Base-by-base conservation (phyloP, 2,113 vertebrate species). In the Cephalopterus ornatus region DNA sequence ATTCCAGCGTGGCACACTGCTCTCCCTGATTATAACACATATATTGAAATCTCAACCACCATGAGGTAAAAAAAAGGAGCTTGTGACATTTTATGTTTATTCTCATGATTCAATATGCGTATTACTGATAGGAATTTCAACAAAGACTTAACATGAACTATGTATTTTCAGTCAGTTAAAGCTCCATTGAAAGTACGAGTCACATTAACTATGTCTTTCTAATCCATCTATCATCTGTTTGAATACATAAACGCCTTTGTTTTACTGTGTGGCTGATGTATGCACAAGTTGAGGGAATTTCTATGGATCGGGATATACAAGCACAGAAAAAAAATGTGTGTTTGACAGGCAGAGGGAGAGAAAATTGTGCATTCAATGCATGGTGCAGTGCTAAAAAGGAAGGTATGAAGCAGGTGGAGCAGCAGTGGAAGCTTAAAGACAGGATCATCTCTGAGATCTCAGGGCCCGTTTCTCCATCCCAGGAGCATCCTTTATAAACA, bases 121-220 rank as follows among this genome's bases (percentile, higher is more conserved):
- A 81, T 78, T 96, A 92, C 66, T 95, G 92, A 92, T 94, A 95
- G 91, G 83, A 89, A 66, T 91, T 97, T 79, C 86, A 91, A 87
- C 93, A 95, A 91, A 97, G 89, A 95, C 53, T 95, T 91, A 81
- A 37, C 49, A 58, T 68, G 88, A 96, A 85, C 95, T 92, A 61
- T 93, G 79, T 79, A 77, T 89, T 94, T 92, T 86, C 91, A 79
- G 85, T 66, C 93, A 91, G 76, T 93, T 93, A 91, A 84, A 87
- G 83, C 83, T 68, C 80, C 46, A 72, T 53, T 89, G 89, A 93
- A 96, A 93, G 88, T 84, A 75, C 11, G 8, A 92, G 73, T 58
- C 91, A 75, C 86, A 91, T 95, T 95, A 95, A 58, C 77, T 81
- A 8, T 58, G 83, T 91, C 86, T 92, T 95, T 91, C 89, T 95